Conservation (phyloP, 2,113 vertebrate genomes). For the Clarias macrocephalus region DNA sequence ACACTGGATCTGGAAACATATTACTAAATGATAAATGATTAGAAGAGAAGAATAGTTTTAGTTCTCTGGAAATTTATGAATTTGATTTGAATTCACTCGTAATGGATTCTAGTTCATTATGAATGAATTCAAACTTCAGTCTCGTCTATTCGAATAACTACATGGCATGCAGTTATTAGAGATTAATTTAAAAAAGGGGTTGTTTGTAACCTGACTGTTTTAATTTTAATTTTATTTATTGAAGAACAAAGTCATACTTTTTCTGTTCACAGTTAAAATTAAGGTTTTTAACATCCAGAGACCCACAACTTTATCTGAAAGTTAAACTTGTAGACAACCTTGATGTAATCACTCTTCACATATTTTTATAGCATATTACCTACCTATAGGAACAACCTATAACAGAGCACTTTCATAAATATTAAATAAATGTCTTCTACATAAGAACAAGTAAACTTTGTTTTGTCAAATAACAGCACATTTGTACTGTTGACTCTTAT, state of each 20-base stretch:
- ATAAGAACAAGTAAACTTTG: not conserved
- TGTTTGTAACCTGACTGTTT: too few species aligned
- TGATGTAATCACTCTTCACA: not conserved
- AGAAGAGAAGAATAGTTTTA: not conserved
- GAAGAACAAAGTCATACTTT: not conserved
- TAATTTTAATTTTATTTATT: not conserved
- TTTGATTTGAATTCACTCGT: not conserved
- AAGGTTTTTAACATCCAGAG: not conserved
- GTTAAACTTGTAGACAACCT: not conserved
- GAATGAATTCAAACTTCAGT: not conserved
- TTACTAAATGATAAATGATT: not conserved
- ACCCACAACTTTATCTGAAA: not conserved
- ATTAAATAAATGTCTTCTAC: not conserved
- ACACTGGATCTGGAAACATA: not conserved
- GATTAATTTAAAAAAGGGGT: not conserved
- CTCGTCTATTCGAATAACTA: not conserved
- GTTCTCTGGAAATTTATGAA: not conserved
- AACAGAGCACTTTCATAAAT: not conserved
- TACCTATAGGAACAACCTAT: not conserved
- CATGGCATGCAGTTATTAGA: not conserved
- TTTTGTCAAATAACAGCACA: not conserved
- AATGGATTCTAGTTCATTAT: not conserved
- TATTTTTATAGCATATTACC: not conserved
- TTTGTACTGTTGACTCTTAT: not conserved
- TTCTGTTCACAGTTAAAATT: not conserved